Conservation (phyloP, 2,888 invertebrate species). For the Pteria penguin region DNA sequence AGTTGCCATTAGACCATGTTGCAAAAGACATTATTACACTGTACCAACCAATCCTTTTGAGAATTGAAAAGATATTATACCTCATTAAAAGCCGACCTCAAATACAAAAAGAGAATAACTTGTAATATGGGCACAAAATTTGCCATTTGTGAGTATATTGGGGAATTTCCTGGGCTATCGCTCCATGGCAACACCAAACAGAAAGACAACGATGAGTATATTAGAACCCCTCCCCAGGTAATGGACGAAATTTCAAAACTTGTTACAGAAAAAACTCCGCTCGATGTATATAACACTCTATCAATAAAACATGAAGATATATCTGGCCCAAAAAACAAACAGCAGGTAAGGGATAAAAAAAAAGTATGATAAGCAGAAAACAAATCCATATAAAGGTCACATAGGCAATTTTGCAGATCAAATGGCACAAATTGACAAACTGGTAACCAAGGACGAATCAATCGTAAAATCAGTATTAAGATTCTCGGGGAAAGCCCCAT, state of each 20-base stretch:
- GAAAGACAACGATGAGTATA: neutral
- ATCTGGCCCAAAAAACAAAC: neutral
- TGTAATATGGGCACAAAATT: neutral
- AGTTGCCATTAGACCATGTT: no score
- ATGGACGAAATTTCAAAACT: neutral
- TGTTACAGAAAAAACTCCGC: neutral
- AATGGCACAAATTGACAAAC: neutral
- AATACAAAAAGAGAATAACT: neutral
- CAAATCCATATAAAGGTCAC: neutral
- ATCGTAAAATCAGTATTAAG: slow-evolving; percentile 6
- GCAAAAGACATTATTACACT: no score
- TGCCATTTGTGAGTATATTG: neutral
- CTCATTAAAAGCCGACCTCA: neutral
- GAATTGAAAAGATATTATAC: neutral
- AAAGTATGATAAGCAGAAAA: slow-evolving; percentile 4
- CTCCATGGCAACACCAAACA: neutral
- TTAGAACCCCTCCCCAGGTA: neutral
- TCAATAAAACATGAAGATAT: neutral
- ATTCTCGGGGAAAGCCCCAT: slow-evolving; percentile 12
- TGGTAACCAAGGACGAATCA: neutral
- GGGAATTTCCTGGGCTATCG: neutral
- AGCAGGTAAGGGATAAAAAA: slow-evolving; percentile 5
- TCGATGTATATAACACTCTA: neutral
- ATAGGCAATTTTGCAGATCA: slow-evolving; percentile 9
- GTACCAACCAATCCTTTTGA: no score